These are phyloP conservation scores for Plumapathes pennacea DNA, from an alignment of 92 coral and sea anemone genomes.

Conservation along the genomic window DNA sequence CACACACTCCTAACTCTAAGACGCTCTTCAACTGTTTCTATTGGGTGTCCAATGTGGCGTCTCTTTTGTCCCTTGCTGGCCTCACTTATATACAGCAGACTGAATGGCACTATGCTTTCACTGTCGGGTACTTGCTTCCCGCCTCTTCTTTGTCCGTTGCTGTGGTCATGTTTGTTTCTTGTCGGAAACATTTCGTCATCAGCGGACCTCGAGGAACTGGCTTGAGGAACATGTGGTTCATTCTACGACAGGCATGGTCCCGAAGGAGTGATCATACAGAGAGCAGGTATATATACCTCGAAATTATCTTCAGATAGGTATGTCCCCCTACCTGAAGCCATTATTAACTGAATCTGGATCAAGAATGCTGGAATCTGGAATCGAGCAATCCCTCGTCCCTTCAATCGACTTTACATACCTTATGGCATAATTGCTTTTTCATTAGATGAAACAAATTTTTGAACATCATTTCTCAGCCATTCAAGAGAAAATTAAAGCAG, in stretches of 20 bases:
- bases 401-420: no score
- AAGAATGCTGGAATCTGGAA: no score
- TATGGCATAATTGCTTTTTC: no score
- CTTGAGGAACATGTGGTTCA: conserved; percentile 71
- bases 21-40: conserved; percentile 81
- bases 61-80: conserved; percentile 58
- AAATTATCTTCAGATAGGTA: no score
- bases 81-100: conserved; percentile 82
- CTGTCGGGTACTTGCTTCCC: conserved; percentile 81
- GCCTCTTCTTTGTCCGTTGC: conserved; percentile 65
- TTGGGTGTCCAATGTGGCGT: conserved; percentile 77
- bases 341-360: no score
- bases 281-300: no score
- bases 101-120: conserved; percentile 67
- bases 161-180: conserved; percentile 56
- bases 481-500: no score
- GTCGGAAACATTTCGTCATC: conserved; percentile 63
- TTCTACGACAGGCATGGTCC: conserved; percentile 74
- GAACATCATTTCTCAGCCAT: no score
- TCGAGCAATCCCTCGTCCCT: no score
- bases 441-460: no score
- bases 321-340: no score
- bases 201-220: conserved; percentile 76
- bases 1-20: conserved; percentile 47
- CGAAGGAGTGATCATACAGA: conserved; percentile 54